phyloP scores from a whole-genome alignment of 1,140 invertebrate species.

The Zaprionus tsacasi region DNA sequence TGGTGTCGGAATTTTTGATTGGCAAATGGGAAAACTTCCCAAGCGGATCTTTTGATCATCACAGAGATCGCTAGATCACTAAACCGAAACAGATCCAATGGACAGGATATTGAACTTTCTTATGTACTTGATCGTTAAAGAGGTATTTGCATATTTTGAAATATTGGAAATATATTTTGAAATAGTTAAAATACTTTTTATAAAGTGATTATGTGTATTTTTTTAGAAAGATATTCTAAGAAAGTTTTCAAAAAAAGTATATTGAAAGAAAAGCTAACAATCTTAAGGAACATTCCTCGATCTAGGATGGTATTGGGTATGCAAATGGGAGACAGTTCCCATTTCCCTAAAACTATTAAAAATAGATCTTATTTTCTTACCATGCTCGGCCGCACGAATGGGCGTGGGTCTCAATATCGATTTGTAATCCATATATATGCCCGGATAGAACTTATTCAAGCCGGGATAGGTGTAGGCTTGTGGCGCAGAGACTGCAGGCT shows the following conservation, averaged over 20 bases:
- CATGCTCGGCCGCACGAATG: conserved; percentile 65
- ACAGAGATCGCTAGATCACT: not conserved
- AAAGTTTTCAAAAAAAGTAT: too few relatives aligned
- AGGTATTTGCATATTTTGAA: not conserved
- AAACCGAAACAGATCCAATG: not conserved
- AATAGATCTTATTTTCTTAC: conserved; percentile 43
- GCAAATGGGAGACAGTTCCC: not conserved
- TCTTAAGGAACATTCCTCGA: too few relatives aligned
- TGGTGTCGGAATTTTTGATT: conserved; percentile 51
- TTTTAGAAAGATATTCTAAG: too few relatives aligned
- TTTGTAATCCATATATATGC: conserved; percentile 74
- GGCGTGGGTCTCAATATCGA: conserved; percentile 72
- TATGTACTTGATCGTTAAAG: not conserved
- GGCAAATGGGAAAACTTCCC: conserved; percentile 58
- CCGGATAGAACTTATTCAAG: conserved; percentile 64
- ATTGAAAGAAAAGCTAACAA: too few relatives aligned
- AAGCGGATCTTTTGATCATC: conserved; percentile 48
- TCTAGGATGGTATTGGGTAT: too few relatives aligned
- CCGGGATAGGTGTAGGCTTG: conserved; percentile 46
- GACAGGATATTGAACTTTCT: conserved; percentile 38
- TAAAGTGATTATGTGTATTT: too few relatives aligned
- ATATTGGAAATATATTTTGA: not conserved
- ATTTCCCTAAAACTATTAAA: not conserved
- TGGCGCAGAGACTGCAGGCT: conserved; percentile 23
- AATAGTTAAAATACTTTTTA: not conserved